Base-by-base conservation (phyloP, 2,888 invertebrate genomes). In the Apotomis turbidana region DNA sequence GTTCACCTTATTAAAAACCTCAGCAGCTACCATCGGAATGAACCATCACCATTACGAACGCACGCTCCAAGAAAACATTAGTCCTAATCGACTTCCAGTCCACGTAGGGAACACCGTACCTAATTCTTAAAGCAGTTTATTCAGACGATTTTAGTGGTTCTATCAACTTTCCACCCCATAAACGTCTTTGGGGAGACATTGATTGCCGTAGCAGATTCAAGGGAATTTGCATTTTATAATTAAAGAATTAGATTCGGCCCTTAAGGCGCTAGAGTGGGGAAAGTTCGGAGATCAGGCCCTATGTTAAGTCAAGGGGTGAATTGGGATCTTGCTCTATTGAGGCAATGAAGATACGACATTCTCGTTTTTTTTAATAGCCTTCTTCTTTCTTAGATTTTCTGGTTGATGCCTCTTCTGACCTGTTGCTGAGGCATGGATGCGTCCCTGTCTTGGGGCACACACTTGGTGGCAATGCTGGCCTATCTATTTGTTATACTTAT, bases 151-250 rank as follows among this genome's bases (percentile, higher is more conserved):
- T 82, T 80, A 84, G 82, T 82, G 85, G 81, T 81, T 81, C 88
- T 83, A 89, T 89, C 88, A 87, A 87, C 84, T 90, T 90, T 90
- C 91, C 90, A 90, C 88, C 82, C 89, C 89, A 90, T 90, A 90
- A 90, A 85, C 81, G 85, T 84, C 89, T 82, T 77, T 55, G 69
- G 85, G 87, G 88, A 77, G 78, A 78, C 88, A 88, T 90, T 87
- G 89, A 90, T 91, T 87, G 88, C 81, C 80, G 79, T 77, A 80
- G 79, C 79, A 75, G 81, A 83, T 83, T 81, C 83, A 80, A 76
- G 76, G 74, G 81, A 85, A 92, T 92, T 91, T 90, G 90, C 92
- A 93, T 93, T 90, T 92, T 92, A 92, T 93, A 92, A 93, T 93
- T 91, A 91, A 91, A 90, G 89, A 89, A 90, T 90, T 87, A 89